Conservation (phyloP, 1,140 invertebrate species). For the Leptinotarsa lineolata region DNA sequence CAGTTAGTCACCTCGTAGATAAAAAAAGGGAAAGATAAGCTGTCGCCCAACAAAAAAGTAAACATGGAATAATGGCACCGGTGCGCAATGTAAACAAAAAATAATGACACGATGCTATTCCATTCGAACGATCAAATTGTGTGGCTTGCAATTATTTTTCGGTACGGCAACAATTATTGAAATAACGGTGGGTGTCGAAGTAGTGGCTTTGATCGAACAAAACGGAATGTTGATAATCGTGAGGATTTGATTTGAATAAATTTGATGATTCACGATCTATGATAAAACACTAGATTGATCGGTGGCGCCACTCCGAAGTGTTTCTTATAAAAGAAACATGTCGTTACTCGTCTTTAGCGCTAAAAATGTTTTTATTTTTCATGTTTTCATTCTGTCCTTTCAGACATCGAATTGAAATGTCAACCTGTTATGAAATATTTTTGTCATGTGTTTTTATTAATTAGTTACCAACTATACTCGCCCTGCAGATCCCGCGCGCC, state of each 20-base stretch:
- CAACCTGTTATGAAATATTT: too few relatives aligned
- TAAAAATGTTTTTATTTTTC: too few relatives aligned
- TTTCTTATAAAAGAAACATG: too few relatives aligned
- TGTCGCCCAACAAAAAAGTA: neutral
- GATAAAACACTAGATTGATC: neutral
- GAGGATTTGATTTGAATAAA: neutral
- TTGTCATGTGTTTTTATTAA: too few relatives aligned
- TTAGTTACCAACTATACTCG: too few relatives aligned
- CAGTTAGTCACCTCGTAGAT: too few relatives aligned
- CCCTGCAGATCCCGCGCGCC: too few relatives aligned
- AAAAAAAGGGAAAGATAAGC: too few relatives aligned
- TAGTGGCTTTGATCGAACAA: neutral
- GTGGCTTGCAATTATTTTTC: neutral
- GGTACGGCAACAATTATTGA: neutral
- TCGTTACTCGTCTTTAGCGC: too few relatives aligned
- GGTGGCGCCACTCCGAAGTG: too few relatives aligned
- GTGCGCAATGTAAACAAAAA: neutral
- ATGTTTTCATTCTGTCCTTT: too few relatives aligned
- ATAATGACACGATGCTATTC: neutral
- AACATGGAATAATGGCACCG: neutral
- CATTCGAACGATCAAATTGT: neutral
- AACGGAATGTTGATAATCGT: neutral
- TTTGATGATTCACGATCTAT: neutral
- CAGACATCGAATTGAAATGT: too few relatives aligned
- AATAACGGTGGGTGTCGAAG: conserved; percentile 1